Conservation (phyloP, 92 coral and sea anemone genomes). For the Muricea muricata region DNA sequence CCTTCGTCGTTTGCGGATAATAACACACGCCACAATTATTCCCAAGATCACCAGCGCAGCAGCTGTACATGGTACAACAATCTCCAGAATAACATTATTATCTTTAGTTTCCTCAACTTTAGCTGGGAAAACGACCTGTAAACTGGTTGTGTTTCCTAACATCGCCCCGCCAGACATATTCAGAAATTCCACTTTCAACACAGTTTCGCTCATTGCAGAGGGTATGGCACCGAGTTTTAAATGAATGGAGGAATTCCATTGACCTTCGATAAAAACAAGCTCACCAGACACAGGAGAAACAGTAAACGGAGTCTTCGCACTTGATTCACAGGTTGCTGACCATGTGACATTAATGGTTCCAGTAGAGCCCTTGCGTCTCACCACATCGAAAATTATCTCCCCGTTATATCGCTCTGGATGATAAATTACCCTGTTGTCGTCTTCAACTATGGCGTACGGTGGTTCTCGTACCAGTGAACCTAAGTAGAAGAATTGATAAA, state of each 20-base stretch:
- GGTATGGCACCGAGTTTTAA: conserved; percentile 58
- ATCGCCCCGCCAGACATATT: conserved; percentile 34
- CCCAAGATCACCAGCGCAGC: neutral
- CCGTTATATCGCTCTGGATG: conserved; percentile 64
- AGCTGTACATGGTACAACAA: conserved; percentile 10
- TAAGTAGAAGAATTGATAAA: too few species aligned
- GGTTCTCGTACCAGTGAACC: neutral
- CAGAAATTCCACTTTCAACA: neutral
- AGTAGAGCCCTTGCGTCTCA: conserved; percentile 89
- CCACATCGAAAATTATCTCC: conserved; percentile 75
- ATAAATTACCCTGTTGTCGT: conserved; percentile 68
- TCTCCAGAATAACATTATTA: neutral
- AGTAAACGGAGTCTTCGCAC: conserved; percentile 44
- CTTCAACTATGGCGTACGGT: conserved; percentile 61
- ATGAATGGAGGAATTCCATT: conserved; percentile 80
- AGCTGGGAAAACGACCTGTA: conserved; percentile 20
- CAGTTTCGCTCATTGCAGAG: neutral
- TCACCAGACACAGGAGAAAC: conserved; percentile 78
- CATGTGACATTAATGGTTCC: conserved; percentile 81
- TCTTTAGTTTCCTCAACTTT: neutral
- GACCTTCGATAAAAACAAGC: conserved; percentile 69
- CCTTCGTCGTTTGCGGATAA: conserved; percentile 9
- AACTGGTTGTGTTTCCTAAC: conserved; percentile 8
- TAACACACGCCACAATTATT: neutral
- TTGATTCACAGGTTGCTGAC: conserved; percentile 74